Evolutionary conservation across 2,888 invertebrate genomes (phyloP), one percentile per base, ranked within the genome.

Genomic region (Helleia helle): DNA sequence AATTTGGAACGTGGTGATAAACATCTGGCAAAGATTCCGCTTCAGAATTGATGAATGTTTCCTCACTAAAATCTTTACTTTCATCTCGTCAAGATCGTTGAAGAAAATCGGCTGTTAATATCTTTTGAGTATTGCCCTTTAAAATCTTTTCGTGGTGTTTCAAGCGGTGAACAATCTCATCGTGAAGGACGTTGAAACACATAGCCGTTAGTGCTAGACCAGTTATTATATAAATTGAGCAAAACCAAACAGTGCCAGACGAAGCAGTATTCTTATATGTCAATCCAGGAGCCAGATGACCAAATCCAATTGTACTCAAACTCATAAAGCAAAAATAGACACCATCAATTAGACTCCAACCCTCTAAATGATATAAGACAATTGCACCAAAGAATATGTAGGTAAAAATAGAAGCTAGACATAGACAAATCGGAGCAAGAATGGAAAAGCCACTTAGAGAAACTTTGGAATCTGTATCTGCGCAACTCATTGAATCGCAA

Each of bases 311-410:
- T 11, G 96, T 96, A 57, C 94, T 95, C 56, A 97, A 87, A 62
- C 95, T 95, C 91, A 97, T 96, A 75, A 97, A 97, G 76, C 96
- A 97, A 75, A 97, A 97, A 75, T 94, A 97, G 57, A 95, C 90
- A 41, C 94, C 94, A 63, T 97, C 96, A 46, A 98, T 86, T 36
- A 94, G 89, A 55, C 91, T 91, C 97, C 97, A 98, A 58, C 94
- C 94, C 71, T 98, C 97, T 71, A 97, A 88, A 52, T 94, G 90
- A 62, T 93, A 92, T 51, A 99, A 89, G 17, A 96, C 90, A 44
- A 95, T 87, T 1, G 97, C 96, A 3, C 98, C 98, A 40, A 95
- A 91, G 54, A 94, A 89, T 43, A 98, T 93, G 71, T 98, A 99
- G 49, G 92, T 89, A 50, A 95, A 89, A 88, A 98, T 95, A 54